phyloP scores from a whole-genome alignment of 2,797 vertebrate genomes.

The Graptemys geographica region DNA sequence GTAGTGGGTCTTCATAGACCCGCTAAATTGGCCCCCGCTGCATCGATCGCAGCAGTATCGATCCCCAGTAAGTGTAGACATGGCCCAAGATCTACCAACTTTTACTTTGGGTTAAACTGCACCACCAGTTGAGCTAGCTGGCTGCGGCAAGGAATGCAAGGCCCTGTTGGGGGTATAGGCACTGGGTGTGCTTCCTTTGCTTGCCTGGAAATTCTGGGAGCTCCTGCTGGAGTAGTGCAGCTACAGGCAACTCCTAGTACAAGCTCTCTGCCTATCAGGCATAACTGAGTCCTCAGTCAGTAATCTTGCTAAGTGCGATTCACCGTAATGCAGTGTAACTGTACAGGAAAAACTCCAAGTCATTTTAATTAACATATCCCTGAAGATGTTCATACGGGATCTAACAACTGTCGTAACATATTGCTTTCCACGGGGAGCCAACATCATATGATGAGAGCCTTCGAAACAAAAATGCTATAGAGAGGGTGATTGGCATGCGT shows the following conservation, averaged over 20 bases:
- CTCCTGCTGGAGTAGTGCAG: neutral
- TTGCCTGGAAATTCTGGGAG: neutral
- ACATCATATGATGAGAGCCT: neutral
- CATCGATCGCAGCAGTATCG: too few relatives aligned
- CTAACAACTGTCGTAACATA: neutral
- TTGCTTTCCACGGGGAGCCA: rapidly evolving
- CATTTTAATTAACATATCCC: neutral
- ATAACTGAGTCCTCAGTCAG: neutral
- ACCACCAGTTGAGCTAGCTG: neutral
- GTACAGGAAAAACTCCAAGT: neutral
- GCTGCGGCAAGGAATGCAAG: neutral
- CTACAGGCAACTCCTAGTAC: rapidly evolving
- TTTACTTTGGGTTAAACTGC: rapidly evolving
- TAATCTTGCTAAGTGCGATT: neutral
- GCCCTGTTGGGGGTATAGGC: neutral
- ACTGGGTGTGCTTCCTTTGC: neutral
- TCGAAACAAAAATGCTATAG: neutral
- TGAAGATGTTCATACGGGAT: neutral
- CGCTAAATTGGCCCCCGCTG: too few relatives aligned
- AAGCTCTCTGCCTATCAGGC: neutral
- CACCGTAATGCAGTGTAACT: neutral
- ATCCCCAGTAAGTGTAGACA: too few relatives aligned
- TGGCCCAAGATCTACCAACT: neutral
- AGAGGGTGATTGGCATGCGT: neutral
- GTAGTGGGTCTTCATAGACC: too few relatives aligned